These are phyloP conservation scores for Proteles cristata DNA, from an alignment of 2,113 vertebrate species.

Conservation along the genomic window DNA sequence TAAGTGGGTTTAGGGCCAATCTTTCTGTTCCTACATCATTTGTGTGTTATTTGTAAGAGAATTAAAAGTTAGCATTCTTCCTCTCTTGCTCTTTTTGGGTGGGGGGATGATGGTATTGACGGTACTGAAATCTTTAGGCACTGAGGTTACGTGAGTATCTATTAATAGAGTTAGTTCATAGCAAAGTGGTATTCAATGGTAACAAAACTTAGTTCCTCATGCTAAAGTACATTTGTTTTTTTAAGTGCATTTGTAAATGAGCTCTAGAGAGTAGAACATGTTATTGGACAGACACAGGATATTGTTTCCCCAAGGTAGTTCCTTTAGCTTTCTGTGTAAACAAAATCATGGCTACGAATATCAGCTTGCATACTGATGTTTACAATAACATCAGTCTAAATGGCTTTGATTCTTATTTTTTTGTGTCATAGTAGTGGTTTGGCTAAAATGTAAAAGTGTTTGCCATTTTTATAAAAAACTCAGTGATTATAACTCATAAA, in stretches of 20 bases:
- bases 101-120: neutral
- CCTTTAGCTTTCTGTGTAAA: neutral
- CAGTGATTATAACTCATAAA: neutral
- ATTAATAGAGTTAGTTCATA: conserved; percentile 18
- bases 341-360: neutral
- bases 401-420: conserved; percentile 35
- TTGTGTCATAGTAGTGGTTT: conserved; percentile 1
- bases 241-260: neutral
- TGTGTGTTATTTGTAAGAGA: conserved; percentile 17
- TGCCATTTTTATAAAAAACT: neutral
- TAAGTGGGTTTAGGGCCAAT: conserved; percentile 4
- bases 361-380: neutral
- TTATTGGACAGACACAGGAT: neutral
- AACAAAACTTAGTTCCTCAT: neutral
- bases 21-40: neutral
- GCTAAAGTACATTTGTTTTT: neutral
- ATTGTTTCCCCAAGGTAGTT: neutral
- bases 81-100: neutral
- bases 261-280: neutral
- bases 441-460: neutral
- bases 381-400: neutral
- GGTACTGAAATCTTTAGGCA: neutral
- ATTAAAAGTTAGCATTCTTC: neutral
- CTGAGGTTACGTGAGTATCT: neutral
- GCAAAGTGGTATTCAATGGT: neutral